phyloP scores from a whole-genome alignment of 2,888 invertebrate genomes.

The Lepidocyrtoides sp. region DNA sequence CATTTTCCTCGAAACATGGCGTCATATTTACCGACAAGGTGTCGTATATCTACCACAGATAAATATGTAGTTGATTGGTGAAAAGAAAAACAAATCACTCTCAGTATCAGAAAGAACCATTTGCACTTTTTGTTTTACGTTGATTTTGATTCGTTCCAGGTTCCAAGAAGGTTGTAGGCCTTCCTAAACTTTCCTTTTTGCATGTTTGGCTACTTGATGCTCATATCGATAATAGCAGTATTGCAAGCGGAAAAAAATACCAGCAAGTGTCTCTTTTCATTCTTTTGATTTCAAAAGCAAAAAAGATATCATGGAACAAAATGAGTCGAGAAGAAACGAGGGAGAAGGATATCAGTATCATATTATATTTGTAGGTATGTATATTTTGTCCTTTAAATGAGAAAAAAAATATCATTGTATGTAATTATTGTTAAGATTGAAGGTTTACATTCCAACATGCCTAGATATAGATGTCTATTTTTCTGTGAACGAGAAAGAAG shows the following conservation, averaged over 20 bases:
- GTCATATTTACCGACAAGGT: constrained; percentile 58
- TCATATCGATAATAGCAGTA: neutral
- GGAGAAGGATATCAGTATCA: neutral
- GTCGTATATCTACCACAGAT: neutral
- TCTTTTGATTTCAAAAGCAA: neutral
- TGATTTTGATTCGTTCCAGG: constrained; percentile 50
- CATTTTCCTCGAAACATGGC: neutral
- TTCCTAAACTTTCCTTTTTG: constrained; percentile 41
- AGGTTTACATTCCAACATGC: no score
- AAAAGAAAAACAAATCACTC: neutral
- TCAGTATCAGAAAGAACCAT: neutral
- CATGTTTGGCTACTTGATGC: neutral
- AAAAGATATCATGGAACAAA: neutral
- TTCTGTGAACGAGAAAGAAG: no score
- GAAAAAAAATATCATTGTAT: no score
- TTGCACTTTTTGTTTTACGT: neutral
- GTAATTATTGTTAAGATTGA: no score
- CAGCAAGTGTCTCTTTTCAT: neutral
- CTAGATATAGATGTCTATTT: no score
- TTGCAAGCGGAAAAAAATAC: neutral
- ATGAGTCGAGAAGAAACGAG: neutral
- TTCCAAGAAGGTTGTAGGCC: constrained; percentile 55
- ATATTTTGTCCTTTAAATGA: no score
- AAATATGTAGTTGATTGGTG: neutral
- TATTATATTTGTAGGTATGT: no score